Evolutionary conservation across 2,113 vertebrate genomes (phyloP).

Genomic region (Proterorhinus semilunaris): DNA sequence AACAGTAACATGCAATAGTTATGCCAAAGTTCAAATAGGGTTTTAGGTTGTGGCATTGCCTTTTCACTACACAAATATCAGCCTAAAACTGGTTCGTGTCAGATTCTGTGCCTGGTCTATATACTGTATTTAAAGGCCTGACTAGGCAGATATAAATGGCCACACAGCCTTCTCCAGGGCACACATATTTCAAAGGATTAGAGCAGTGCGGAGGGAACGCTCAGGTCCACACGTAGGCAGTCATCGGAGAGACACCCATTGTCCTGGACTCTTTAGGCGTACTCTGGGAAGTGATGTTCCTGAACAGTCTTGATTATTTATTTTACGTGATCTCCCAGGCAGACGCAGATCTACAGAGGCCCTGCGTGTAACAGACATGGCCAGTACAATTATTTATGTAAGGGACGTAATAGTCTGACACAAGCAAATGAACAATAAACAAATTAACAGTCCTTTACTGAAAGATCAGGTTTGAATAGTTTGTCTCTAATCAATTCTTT

Average conservation of each 20-base stretch:
- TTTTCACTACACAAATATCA: background rate
- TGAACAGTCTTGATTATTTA: conserved; percentile 15
- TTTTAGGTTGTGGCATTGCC: background rate
- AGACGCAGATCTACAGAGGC: conserved; percentile 9
- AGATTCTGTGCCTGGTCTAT: conserved; percentile 13
- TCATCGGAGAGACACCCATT: conserved; percentile 30
- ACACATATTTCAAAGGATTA: conserved; percentile 33
- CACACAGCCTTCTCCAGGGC: conserved; percentile 8
- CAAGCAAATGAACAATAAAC: conserved; percentile 8
- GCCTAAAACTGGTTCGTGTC: background rate
- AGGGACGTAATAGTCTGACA: conserved; percentile 23
- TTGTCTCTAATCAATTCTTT: too few relatives aligned
- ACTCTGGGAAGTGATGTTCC: conserved; percentile 13
- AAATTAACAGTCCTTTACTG: background rate
- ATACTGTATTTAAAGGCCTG: conserved; percentile 9
- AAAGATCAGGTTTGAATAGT: too few relatives aligned
- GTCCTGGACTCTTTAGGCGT: conserved; percentile 12
- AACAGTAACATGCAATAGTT: too few relatives aligned
- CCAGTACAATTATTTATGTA: conserved; percentile 23
- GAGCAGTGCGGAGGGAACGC: conserved; percentile 21
- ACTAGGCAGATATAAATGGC: conserved; percentile 5
- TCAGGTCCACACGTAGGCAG: conserved; percentile 39
- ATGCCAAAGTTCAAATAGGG: background rate
- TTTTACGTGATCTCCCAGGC: conserved; percentile 13
- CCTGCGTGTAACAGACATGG: background rate